Percentiles rank a stretch among this genome's conserved stretches.
phyloP scores from a whole-genome alignment of 2,888 invertebrate species.

The Stenurella melanura region DNA sequence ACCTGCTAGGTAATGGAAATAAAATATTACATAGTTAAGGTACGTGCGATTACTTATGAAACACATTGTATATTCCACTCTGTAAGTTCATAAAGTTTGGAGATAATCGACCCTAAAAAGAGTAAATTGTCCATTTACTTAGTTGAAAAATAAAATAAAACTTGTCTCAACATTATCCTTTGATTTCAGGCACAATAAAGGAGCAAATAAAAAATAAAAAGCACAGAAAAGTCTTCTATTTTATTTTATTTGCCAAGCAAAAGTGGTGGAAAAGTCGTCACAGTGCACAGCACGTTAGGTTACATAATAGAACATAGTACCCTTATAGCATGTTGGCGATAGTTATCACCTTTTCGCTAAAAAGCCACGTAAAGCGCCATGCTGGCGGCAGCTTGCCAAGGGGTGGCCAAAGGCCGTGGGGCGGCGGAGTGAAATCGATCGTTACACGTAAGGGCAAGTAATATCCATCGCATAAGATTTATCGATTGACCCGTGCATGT shows the following conservation, averaged over 20 bases:
- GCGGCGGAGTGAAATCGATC: constrained; percentile 64
- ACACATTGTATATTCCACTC: neutral
- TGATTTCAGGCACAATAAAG: constrained; percentile 20
- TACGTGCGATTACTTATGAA: no score
- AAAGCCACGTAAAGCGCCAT: constrained; percentile 62
- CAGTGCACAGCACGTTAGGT: constrained; percentile 64
- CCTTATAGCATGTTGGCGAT: constrained; percentile 67
- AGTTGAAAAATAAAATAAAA: constrained; percentile 25
- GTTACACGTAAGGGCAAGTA: constrained; percentile 69
- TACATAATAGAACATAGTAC: constrained; percentile 69
- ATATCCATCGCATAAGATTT: constrained; percentile 68
- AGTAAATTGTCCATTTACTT: constrained; percentile 7
- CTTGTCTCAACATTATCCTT: constrained; percentile 14
- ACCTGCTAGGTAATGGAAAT: no score
- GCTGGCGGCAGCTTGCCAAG: constrained; percentile 50
- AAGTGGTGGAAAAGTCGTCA: constrained; percentile 61
- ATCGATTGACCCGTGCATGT: constrained; percentile 69
- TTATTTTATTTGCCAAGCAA: constrained; percentile 36
- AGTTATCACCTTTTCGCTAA: constrained; percentile 69
- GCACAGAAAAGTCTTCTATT: constrained; percentile 20
- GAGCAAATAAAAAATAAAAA: constrained; percentile 19
- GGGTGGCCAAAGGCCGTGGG: constrained; percentile 52
- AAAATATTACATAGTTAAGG: no score
- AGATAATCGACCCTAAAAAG: constrained; percentile 5
- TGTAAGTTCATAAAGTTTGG: neutral